phyloP scores from a whole-genome alignment of 2,888 invertebrate species.

The Leptopilina myrica region DNA sequence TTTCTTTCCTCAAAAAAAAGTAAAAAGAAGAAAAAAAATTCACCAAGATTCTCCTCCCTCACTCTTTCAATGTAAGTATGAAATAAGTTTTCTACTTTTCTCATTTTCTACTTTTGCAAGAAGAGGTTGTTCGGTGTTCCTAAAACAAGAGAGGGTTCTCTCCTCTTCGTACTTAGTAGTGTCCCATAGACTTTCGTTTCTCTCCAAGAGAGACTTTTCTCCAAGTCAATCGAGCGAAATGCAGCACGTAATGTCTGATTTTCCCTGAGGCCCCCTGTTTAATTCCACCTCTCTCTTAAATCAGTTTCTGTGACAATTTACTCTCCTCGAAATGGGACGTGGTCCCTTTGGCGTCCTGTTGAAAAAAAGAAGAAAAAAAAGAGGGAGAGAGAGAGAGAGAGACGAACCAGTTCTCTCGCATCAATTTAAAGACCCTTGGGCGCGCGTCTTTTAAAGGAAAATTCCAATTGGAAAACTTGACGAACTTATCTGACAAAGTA shows the following conservation, averaged over 20 bases:
- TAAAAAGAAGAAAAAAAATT: not conserved
- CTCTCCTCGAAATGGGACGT: slow-evolving; percentile 46
- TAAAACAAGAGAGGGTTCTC: slow-evolving; percentile 11
- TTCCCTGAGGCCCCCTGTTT: slow-evolving; percentile 47
- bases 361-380: too few relatives aligned
- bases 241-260: slow-evolving; percentile 46
- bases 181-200: slow-evolving; percentile 34
- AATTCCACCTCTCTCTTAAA: slow-evolving; percentile 50
- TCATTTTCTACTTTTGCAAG: slow-evolving; percentile 24
- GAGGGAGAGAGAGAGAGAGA: too few relatives aligned
- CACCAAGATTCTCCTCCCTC: not conserved
- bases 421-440: slow-evolving; percentile 50
- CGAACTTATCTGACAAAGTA: slow-evolving; percentile 45
- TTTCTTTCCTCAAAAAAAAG: too few relatives aligned
- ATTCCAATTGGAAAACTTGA: slow-evolving; percentile 48
- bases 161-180: slow-evolving; percentile 21
- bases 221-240: slow-evolving; percentile 46
- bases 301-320: slow-evolving; percentile 53
- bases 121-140: slow-evolving; percentile 5
- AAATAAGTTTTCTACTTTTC: slow-evolving; percentile 39
- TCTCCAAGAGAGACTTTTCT: slow-evolving; percentile 29
- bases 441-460: slow-evolving; percentile 36
- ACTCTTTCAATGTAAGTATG: not conserved
- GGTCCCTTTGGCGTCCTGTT: slow-evolving; percentile 44
- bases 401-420: slow-evolving; percentile 27